These are phyloP conservation scores for Mus spicilegus DNA, from an alignment of 2,113 vertebrate genomes.

Conservation along the genomic window DNA sequence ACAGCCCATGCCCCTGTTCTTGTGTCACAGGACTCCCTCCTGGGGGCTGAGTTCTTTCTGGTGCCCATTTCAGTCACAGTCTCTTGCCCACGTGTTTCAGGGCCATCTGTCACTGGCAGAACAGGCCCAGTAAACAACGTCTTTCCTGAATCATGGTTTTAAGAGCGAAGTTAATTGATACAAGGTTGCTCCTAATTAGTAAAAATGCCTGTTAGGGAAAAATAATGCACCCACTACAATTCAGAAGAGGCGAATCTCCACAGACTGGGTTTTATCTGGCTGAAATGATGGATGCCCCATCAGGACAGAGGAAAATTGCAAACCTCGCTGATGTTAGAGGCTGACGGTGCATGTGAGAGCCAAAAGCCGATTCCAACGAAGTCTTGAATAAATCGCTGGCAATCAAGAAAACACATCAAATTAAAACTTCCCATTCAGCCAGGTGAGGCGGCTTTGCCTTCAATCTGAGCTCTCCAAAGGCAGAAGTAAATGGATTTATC, in stretches of 20 bases:
- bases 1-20: background rate
- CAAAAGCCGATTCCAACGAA: background rate
- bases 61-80: background rate
- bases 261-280: background rate
- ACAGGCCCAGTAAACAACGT: conserved; percentile 61
- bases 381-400: background rate
- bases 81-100: conserved; percentile 38
- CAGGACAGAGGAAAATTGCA: background rate
- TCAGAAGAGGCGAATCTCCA: background rate
- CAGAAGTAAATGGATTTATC: background rate
- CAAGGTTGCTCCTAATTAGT: conserved; percentile 69
- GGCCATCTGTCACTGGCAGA: conserved; percentile 74
- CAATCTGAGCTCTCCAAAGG: too few relatives aligned
- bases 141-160: conserved; percentile 71
- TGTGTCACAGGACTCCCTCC: background rate
- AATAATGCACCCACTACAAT: background rate
- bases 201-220: conserved; percentile 72
- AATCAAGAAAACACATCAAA: background rate
- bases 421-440: background rate
- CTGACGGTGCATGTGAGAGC: background rate
- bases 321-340: background rate
- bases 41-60: background rate
- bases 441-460: background rate
- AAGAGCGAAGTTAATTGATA: conserved; percentile 65
- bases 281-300: background rate